Conservation (phyloP, 2,888 invertebrate genomes). For the Eristalis intricaria region DNA sequence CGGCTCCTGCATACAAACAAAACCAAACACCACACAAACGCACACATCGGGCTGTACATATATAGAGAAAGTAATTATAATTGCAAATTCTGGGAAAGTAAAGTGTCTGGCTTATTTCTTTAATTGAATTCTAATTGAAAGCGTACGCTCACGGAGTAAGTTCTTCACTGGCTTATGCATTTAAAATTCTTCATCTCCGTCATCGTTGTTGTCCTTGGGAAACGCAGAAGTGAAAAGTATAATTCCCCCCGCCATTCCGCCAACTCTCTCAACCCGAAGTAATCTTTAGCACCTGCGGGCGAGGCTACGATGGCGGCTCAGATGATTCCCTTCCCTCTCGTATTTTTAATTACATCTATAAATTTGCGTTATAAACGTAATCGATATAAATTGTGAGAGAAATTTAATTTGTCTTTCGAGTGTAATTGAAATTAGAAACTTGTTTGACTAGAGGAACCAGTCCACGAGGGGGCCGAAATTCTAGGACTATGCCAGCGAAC, state of each 20-base stretch:
- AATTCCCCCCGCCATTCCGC: neutral
- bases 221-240: slow-evolving; percentile 3
- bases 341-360: slow-evolving; percentile 52
- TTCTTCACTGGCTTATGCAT: slow-evolving; percentile 30
- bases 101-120: slow-evolving; percentile 64
- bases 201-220: slow-evolving; percentile 11
- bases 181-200: slow-evolving; percentile 28
- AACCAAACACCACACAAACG: neutral
- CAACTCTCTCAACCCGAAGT: neutral
- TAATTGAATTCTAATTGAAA: slow-evolving; percentile 66
- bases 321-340: neutral
- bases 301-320: neutral
- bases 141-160: slow-evolving; percentile 48
- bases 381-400: slow-evolving; percentile 55
- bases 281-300: neutral
- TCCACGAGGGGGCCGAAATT: neutral
- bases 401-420: slow-evolving; percentile 40
- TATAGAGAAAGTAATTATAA: slow-evolving; percentile 60
- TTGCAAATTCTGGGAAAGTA: slow-evolving; percentile 54
- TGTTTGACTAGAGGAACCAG: neutral
- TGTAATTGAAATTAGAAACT: slow-evolving; percentile 32
- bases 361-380: slow-evolving; percentile 51
- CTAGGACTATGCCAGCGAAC: neutral
- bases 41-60: neutral
- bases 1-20: neutral